A percentile compares a stretch with the other conserved stretches of the same genome.
These are phyloP conservation scores for Hippopotamyrus pictus DNA, from an alignment of 2,797 vertebrate genomes.

Conservation along the genomic window DNA sequence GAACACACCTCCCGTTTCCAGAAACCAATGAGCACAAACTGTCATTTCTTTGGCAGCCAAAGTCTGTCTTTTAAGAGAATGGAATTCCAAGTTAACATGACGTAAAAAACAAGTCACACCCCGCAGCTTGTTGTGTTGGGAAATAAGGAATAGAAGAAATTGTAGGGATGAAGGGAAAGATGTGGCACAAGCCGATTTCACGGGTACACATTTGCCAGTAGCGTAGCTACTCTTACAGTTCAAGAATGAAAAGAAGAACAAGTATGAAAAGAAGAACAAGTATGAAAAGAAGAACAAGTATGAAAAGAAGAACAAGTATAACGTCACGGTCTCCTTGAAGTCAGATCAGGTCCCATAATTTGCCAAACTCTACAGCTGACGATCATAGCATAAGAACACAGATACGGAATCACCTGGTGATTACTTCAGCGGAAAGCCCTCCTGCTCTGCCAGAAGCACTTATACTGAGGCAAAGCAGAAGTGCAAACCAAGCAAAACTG, in stretches of 20 bases:
- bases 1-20: neutral
- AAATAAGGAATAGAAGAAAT: neutral
- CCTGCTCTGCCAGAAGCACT: neutral
- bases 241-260: neutral
- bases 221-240: neutral
- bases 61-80: neutral
- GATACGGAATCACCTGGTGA: neutral
- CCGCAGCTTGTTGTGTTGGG: neutral
- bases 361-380: neutral
- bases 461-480: neutral
- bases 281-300: neutral
- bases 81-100: neutral
- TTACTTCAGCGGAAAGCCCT: neutral
- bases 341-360: neutral
- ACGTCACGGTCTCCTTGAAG: neutral
- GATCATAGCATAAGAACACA: neutral
- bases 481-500: neutral
- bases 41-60: neutral
- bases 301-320: neutral
- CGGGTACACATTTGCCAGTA: neutral
- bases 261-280: neutral
- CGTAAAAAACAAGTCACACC: neutral
- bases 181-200: neutral
- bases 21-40: neutral
- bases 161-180: neutral